Evolutionary conservation across 1,140 invertebrate species (phyloP), one percentile per base, ranked within the genome.

Genomic region (Drosophila paulistorum): DNA sequence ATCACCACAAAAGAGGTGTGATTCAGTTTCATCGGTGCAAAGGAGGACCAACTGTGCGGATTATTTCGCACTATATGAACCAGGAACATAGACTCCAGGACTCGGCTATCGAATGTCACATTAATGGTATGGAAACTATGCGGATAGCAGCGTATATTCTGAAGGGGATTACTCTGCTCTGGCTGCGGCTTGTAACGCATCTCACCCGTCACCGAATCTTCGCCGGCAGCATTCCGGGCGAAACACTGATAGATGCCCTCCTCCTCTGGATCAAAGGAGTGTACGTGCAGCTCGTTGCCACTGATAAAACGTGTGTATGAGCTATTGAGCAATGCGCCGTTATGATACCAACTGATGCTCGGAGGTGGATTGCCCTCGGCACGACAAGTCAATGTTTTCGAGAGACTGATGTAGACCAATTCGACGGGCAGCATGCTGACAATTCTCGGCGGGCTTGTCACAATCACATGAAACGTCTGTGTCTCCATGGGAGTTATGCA

Each of bases 171-270:
- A 13, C 66, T 61, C 20, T 81, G 69, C 30, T 90, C 82, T 11
- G 51, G 64, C 11, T 90, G 78, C 0, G 68, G 73, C 10, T 83
- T 90, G n/a, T 85, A 81, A 5, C 86, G 84, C 65, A 92, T 68
- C 39, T 90, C 90, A 2, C 77, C 90, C 1, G 86, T 78, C 13
- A 79, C 71, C 42, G 82, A 84, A 20, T 83, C 84, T 75, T 92
- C 91, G 17, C 91, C 91, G 37, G 90, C 90, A 7, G 89, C 74
- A 63, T 92, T 92, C 0, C 75, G 58, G 1, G 91, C 91, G 69
- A 92, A 85, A 62, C 91, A 92, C 73, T 92, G 91, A 78, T 92
- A 92, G 13, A 92, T 87, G 60, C 91, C 91, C 51, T 79, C 90
- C 73, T 92, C 91, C 62, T 87, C 75, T 11, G 85, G 85, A 62